Percentiles rank a stretch among this genome's conserved stretches.
Evolutionary conservation across 1,140 invertebrate genomes (phyloP).

Genomic region (Formica exsecta): DNA sequence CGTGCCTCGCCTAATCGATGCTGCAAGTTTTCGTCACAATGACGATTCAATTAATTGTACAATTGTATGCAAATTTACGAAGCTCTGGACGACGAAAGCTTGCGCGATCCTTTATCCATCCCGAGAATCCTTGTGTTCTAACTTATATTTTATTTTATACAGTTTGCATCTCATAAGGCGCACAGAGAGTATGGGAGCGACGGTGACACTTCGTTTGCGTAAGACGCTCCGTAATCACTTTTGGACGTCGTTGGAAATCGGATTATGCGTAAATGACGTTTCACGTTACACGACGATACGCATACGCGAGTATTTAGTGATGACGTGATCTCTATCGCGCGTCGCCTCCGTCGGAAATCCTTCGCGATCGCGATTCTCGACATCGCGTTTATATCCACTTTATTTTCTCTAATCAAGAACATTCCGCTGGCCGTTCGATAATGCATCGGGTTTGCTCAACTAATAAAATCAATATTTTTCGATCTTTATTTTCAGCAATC

Average conservation of each 20-base stretch:
- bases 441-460: conserved; percentile 38
- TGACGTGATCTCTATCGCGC: conserved; percentile 33
- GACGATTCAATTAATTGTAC: not conserved
- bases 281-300: conserved; percentile 10
- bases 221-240: conserved; percentile 18
- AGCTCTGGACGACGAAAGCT: conserved; percentile 3
- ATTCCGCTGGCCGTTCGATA: conserved; percentile 11
- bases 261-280: conserved; percentile 14
- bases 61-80: not conserved
- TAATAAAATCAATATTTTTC: conserved; percentile 39
- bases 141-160: conserved; percentile 31
- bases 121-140: not conserved
- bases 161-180: conserved; percentile 12
- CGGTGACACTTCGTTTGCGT: not conserved
- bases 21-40: conserved; percentile 29
- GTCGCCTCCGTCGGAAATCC: conserved; percentile 58
- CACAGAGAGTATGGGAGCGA: not conserved
- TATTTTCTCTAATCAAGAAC: conserved; percentile 48
- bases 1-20: conserved; percentile 18
- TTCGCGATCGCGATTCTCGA: conserved; percentile 23
- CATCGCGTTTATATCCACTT: conserved; percentile 47
- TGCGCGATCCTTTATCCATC: conserved; percentile 22
- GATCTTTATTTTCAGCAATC: conserved; percentile 36
- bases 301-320: conserved; percentile 43
- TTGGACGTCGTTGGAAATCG: not conserved